Evolutionary conservation across 2,888 invertebrate species (phyloP).

Genomic region (Diplazon laetatorius): DNA sequence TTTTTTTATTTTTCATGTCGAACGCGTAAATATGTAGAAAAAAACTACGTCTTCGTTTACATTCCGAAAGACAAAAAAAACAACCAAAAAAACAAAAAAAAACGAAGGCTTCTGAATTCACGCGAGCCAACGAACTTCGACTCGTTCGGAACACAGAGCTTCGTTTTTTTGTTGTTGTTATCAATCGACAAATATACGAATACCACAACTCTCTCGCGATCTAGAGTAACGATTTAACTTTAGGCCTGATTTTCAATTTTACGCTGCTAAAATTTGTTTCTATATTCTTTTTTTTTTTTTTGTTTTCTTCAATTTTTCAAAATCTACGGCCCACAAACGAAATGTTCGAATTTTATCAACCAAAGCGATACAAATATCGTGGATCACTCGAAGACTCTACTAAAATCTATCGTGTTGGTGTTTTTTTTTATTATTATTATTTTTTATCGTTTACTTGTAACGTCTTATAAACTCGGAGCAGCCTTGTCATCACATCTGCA

Average conservation of each 20-base stretch:
- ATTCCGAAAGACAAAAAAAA: no score
- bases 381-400: slow-evolving; percentile 34
- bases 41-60: slow-evolving; percentile 4
- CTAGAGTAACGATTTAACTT: slow-evolving; percentile 62
- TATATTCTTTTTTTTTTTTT: slow-evolving; percentile 48
- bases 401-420: slow-evolving; percentile 33
- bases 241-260: slow-evolving; percentile 72
- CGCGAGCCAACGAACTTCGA: slow-evolving; percentile 9
- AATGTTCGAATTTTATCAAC: slow-evolving; percentile 36
- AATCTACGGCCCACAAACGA: slow-evolving; percentile 15
- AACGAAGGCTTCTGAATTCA: slow-evolving; percentile 19
- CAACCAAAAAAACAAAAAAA: no score
- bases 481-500: slow-evolving; percentile 55
- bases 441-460: no score
- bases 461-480: slow-evolving; percentile 46
- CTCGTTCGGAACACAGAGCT: neutral
- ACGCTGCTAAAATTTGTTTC: slow-evolving; percentile 36
- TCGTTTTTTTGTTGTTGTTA: no score
- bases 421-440: slow-evolving; percentile 23
- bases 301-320: no score
- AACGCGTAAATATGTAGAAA: neutral
- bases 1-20: slow-evolving; percentile 3
- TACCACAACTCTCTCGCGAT: slow-evolving; percentile 6
- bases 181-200: slow-evolving; percentile 18
- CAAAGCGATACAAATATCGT: slow-evolving; percentile 36